A percentile compares a stretch with the other conserved stretches of the same genome.
These are phyloP conservation scores for Caenorhabditis doughertyi DNA, from an alignment of 2,888 invertebrate species.

Conservation along the genomic window DNA sequence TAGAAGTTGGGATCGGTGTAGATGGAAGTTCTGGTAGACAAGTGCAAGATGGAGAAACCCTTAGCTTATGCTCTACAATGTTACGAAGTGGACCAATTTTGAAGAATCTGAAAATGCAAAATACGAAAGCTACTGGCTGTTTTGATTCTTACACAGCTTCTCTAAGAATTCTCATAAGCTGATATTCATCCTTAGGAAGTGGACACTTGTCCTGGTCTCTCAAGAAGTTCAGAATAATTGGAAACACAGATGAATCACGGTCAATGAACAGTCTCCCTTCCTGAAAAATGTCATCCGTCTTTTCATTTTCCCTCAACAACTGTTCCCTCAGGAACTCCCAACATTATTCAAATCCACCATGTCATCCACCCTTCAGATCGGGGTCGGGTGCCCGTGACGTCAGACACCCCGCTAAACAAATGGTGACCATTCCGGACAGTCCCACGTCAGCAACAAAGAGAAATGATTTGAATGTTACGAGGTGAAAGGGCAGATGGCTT, in stretches of 20 bases:
- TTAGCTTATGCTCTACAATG: slow-evolving; percentile 48
- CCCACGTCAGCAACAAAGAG: neutral
- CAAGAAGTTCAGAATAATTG: slow-evolving; percentile 70
- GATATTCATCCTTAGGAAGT: slow-evolving; percentile 71
- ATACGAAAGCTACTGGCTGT: neutral
- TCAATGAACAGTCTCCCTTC: slow-evolving; percentile 73
- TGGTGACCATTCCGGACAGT: slow-evolving; percentile 4
- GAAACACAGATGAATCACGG: slow-evolving; percentile 70
- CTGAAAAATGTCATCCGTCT: slow-evolving; percentile 49
- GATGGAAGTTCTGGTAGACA: slow-evolving; percentile 57
- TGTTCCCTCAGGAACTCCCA: neutral
- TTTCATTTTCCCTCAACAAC: neutral
- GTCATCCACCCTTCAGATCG: neutral
- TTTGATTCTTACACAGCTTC: slow-evolving; percentile 65
- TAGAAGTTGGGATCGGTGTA: slow-evolving; percentile 36
- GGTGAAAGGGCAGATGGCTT: neutral
- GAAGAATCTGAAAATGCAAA: slow-evolving; percentile 41
- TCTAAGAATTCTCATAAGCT: slow-evolving; percentile 62
- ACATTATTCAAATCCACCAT: too few relatives aligned
- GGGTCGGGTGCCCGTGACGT: slow-evolving; percentile 1
- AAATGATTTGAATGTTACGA: slow-evolving; percentile 1
- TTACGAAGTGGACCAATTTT: slow-evolving; percentile 57
- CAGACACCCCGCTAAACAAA: slow-evolving; percentile 14
- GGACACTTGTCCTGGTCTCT: slow-evolving; percentile 71
- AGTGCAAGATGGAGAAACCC: slow-evolving; percentile 38